Base-by-base conservation (phyloP, 2,888 invertebrate genomes). In the Sarcophaga variegata region DNA sequence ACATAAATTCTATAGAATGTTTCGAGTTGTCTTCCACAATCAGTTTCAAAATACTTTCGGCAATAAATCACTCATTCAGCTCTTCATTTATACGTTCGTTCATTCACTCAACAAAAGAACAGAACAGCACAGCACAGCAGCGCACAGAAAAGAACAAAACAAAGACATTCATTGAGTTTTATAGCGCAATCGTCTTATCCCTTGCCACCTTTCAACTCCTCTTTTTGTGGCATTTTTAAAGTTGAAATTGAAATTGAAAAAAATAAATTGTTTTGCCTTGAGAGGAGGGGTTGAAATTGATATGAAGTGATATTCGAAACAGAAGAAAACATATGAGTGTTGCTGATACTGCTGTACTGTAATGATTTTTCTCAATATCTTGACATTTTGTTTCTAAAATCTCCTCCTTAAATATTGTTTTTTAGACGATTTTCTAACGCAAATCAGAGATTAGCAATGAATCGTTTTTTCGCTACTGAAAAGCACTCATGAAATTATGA, bases 1-100 rank as follows among this genome's bases (percentile, higher is more conserved):
- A 78, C 47, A 75, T 76, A 71, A 77, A 85, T 83, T 84, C 76
- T 54, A 47, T 81, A 82, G 84, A 84, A 87, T 87, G 81, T 81
- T 83, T 64, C 45, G 60, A 82, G 80, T 85, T 86, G 83, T 85
- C 89, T 89, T 77, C 86, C 83, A 88, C 89, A 92, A 92, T 92
- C 90, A 92, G 91, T 90, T 91, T 90, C 89, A 90, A 54, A 54
- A 90, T 91, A 90, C 89, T 88, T 37, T 89, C 89, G 87, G 89
- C 91, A 89, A 92, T 92, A 92, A 92, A 92, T 92, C 92, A 92
- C 91, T 92, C 92, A 92, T 90, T 90, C 91, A 77, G 54, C 54
- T 54, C 54, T 14, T 54, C 54, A 54, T 75, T 86, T 72, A 86
- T 83, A 79, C 81, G 83, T 88, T 88, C 83, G 76, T 88, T 76